These are phyloP conservation scores for Oreochromis grahami DNA, from an alignment of 2,797 vertebrate species.

Conservation along the genomic window DNA sequence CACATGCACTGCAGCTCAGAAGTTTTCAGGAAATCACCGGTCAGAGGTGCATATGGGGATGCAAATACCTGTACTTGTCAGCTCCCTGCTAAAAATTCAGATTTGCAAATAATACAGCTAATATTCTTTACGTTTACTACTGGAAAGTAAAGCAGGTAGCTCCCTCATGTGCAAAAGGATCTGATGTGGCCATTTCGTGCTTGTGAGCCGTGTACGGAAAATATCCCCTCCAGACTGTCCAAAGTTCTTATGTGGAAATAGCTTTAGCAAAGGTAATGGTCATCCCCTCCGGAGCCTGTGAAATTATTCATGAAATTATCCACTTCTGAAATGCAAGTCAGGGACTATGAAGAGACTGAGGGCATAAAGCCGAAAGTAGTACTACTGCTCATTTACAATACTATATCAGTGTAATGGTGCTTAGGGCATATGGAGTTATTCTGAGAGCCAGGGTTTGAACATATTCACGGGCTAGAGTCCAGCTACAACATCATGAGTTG, in stretches of 20 bases:
- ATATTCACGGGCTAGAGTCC: background rate
- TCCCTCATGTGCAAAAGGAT: background rate
- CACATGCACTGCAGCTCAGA: background rate
- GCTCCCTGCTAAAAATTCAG: background rate
- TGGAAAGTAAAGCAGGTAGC: background rate
- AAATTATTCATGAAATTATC: background rate
- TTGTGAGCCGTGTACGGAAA: background rate
- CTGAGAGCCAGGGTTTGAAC: background rate
- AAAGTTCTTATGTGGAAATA: background rate
- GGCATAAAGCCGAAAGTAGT: background rate
- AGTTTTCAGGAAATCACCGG: background rate
- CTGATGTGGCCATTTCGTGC: background rate
- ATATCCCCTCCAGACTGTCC: background rate
- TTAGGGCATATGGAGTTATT: background rate
- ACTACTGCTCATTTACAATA: background rate
- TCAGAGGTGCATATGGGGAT: fast-evolving
- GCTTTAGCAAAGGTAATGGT: background rate
- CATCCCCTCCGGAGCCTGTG: background rate
- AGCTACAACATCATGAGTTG: background rate
- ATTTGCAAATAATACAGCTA: fast-evolving
- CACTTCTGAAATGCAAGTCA: background rate
- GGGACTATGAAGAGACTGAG: background rate
- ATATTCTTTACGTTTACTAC: background rate
- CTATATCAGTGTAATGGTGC: background rate
- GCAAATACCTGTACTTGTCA: background rate